phyloP scores from a whole-genome alignment of 2,113 vertebrate species.

The Myodes glareolus region DNA sequence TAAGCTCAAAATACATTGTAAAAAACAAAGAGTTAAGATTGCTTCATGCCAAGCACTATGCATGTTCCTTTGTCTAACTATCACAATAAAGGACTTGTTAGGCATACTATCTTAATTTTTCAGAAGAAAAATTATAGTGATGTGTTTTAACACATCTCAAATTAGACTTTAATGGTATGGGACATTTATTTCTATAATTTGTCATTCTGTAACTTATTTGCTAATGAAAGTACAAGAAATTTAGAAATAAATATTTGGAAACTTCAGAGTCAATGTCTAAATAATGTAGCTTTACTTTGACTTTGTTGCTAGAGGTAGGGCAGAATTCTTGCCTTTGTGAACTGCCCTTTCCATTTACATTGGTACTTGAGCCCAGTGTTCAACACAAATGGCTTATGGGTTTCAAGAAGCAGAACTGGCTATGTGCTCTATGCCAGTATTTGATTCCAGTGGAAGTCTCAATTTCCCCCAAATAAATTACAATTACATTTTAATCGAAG shows the following conservation, averaged over 20 bases:
- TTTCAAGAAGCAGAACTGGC: not conserved
- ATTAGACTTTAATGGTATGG: not conserved
- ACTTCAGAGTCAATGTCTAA: conserved; percentile 17
- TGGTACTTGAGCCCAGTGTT: not conserved
- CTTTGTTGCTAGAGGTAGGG: not conserved
- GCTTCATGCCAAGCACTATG: not conserved
- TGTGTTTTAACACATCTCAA: not conserved
- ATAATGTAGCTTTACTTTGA: not conserved
- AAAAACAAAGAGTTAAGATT: not conserved
- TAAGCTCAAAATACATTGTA: not conserved
- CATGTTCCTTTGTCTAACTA: not conserved
- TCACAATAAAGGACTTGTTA: not conserved
- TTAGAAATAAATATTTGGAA: not conserved
- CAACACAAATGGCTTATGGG: not conserved
- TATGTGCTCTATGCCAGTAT: not conserved
- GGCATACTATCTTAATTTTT: not conserved
- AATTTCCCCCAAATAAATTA: not conserved
- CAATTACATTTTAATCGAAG: not conserved
- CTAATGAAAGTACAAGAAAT: not conserved
- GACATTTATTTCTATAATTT: conserved; percentile 15
- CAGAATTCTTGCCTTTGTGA: not conserved
- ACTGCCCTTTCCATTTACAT: too few relatives aligned
- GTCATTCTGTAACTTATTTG: not conserved
- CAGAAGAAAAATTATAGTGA: not conserved
- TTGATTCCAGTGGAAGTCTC: not conserved